Conservation (phyloP, 1,140 invertebrate genomes). For the Lanistes nyassanus region DNA sequence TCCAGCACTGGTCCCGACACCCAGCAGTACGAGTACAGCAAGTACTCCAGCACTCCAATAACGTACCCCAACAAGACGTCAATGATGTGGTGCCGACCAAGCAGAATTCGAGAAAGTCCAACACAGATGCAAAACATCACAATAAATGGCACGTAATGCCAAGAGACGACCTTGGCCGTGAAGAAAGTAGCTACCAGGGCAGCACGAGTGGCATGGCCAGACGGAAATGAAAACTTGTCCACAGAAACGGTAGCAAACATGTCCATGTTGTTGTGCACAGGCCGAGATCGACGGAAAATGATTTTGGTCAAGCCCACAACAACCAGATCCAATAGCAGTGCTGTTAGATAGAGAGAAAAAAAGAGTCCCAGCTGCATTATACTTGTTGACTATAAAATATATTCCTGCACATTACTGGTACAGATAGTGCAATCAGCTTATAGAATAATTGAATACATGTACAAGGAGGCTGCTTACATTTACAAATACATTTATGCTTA, state of each 20-base stretch:
- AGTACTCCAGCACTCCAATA: constrained; percentile 81
- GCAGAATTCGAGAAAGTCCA: constrained; percentile 80
- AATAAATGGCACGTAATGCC: constrained; percentile 66
- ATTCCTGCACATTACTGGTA: neutral
- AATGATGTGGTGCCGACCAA: constrained; percentile 86
- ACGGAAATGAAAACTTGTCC: constrained; percentile 96
- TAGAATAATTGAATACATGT: no score
- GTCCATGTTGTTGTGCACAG: constrained; percentile 75
- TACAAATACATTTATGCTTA: no score
- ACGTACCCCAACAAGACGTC: constrained; percentile 83
- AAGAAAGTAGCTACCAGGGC: constrained; percentile 77
- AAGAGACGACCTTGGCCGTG: constrained; percentile 35
- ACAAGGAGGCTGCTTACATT: no score
- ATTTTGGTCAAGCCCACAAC: constrained; percentile 85
- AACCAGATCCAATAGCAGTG: constrained; percentile 87
- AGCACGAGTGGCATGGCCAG: constrained; percentile 92
- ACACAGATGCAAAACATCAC: constrained; percentile 81
- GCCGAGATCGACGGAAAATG: constrained; percentile 79
- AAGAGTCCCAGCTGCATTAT: neutral
- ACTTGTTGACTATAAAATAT: constrained; percentile 19
- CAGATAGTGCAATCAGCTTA: neutral
- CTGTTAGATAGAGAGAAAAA: constrained; percentile 71
- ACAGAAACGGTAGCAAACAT: constrained; percentile 74
- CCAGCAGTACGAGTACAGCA: constrained; percentile 70
- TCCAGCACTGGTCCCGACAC: constrained; percentile 43